Percentiles rank a stretch among this genome's conserved stretches.
Conservation (phyloP, 1,140 invertebrate species). For the Ylistrum balloti region DNA sequence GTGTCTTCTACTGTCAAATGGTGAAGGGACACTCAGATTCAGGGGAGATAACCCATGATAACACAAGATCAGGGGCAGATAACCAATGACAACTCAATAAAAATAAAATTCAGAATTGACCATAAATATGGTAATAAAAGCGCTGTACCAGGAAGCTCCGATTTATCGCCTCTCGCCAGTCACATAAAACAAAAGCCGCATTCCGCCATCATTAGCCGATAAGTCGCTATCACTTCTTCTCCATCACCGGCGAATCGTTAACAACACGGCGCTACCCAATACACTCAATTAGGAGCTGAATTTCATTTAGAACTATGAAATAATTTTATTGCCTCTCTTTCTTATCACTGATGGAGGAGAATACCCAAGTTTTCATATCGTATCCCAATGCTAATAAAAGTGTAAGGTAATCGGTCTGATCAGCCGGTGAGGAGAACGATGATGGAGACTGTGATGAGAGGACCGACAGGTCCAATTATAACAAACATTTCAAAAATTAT, state of each 20-base stretch:
- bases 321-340: conserved; percentile 23
- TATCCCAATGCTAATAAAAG: conserved; percentile 39
- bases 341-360: conserved; percentile 25
- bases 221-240: background rate
- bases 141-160: background rate
- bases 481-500: background rate
- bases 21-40: conserved; percentile 37
- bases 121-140: conserved; percentile 40
- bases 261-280: conserved; percentile 1
- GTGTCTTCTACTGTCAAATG: background rate
- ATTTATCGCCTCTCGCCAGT: conserved; percentile 32
- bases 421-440: background rate
- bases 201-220: background rate
- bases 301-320: conserved; percentile 36
- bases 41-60: conserved; percentile 24
- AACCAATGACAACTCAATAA: conserved; percentile 27
- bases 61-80: conserved; percentile 37
- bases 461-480: conserved; percentile 14
- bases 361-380: conserved; percentile 5
- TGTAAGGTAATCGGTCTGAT: background rate
- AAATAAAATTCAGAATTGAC: conserved; percentile 36
- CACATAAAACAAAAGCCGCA: conserved; percentile 9
- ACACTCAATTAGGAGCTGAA: conserved; percentile 27
- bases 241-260: background rate
- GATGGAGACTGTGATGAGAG: background rate